Evolutionary conservation across 2,113 vertebrate genomes (phyloP).

Genomic region (Zootoca vivipara): DNA sequence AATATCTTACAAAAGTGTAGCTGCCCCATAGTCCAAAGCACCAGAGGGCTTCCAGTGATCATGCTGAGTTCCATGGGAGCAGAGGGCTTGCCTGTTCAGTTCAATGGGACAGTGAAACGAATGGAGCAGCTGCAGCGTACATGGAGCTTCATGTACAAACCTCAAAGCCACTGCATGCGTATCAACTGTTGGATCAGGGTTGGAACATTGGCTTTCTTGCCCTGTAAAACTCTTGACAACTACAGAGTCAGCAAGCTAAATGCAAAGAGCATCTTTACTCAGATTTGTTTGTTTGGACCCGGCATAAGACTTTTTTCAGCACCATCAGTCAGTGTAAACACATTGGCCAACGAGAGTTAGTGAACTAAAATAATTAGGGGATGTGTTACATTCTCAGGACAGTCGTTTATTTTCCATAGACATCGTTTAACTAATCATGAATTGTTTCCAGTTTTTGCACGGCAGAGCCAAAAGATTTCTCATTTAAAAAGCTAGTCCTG

Average conservation of each 20-base stretch:
- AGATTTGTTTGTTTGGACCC: constrained; percentile 23
- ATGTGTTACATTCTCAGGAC: constrained; percentile 66
- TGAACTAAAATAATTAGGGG: constrained; percentile 62
- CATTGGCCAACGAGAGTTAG: constrained; percentile 60
- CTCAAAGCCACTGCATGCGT: background rate
- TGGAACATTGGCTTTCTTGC: too few species aligned
- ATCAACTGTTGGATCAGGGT: background rate
- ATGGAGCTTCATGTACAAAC: constrained; percentile 12
- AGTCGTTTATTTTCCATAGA: constrained; percentile 67
- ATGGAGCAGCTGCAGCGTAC: background rate
- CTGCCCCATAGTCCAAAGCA: background rate
- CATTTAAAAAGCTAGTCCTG: constrained; percentile 64
- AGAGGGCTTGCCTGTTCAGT: background rate
- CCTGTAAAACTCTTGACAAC: constrained; percentile 45
- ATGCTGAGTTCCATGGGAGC: too few species aligned
- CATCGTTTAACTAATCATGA: constrained; percentile 65
- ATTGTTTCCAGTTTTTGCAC: constrained; percentile 66
- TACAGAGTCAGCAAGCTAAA: constrained; percentile 59
- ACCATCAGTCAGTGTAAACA: constrained; percentile 71
- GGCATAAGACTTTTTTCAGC: constrained; percentile 66
- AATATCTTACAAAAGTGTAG: constrained; percentile 12
- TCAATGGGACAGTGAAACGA: background rate
- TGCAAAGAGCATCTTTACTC: constrained; percentile 49
- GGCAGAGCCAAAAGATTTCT: constrained; percentile 54
- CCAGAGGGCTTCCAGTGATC: too few species aligned